Percentiles rank a stretch among this genome's conserved stretches.
phyloP scores from a whole-genome alignment of 2,797 vertebrate species.

The Paedocypris micromegethes region DNA sequence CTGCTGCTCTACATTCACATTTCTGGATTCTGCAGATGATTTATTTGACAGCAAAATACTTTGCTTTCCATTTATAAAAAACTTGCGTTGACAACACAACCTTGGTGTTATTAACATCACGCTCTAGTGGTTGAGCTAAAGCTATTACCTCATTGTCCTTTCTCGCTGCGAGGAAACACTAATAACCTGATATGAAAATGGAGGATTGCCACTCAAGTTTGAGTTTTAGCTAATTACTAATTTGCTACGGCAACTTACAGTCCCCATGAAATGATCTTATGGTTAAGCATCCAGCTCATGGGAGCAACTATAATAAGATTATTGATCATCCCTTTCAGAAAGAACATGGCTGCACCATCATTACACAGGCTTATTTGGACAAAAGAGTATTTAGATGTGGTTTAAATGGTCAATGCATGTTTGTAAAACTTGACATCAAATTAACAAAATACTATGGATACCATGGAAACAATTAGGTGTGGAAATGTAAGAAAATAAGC shows the following conservation, averaged over 20 bases:
- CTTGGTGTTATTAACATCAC: no score
- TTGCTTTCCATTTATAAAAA: no score
- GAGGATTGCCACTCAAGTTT: not conserved
- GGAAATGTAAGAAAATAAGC: no score
- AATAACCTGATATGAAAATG: no score
- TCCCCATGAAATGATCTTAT: not conserved
- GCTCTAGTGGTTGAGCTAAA: no score
- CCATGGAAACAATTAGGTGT: no score
- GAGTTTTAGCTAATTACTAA: conserved; percentile 6
- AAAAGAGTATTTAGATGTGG: conserved; percentile 1
- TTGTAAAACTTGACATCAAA: no score
- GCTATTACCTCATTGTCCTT: not conserved
- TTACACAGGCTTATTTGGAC: not conserved
- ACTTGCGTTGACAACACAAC: no score
- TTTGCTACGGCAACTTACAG: not conserved
- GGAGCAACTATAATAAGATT: not conserved
- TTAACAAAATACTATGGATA: no score
- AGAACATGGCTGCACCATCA: not conserved
- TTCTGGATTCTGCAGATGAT: no score
- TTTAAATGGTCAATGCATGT: not conserved
- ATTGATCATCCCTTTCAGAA: not conserved
- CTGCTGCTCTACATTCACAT: no score
- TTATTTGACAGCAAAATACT: no score
- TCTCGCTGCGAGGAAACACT: not conserved
- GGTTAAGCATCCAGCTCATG: not conserved